A percentile compares a stretch with the other conserved stretches of the same genome.
Conservation (phyloP, 92 coral and sea anemone species). For the Porites cylindrica region DNA sequence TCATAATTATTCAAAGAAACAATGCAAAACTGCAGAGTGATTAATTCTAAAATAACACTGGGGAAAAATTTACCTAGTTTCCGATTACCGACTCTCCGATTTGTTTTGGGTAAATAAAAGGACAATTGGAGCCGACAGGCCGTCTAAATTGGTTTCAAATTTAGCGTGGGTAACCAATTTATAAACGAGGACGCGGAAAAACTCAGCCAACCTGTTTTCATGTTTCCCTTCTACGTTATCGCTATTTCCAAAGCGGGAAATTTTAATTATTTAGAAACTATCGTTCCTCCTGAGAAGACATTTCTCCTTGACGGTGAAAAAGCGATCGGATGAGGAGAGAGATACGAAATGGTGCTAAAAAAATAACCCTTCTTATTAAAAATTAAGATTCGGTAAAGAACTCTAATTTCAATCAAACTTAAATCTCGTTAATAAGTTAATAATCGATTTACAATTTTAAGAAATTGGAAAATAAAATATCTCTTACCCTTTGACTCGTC, state of each 20-base stretch:
- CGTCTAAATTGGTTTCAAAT: slow-evolving; percentile 20
- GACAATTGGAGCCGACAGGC: slow-evolving; percentile 33
- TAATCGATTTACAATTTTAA: background rate
- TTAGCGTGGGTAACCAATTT: slow-evolving; percentile 24
- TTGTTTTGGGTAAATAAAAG: slow-evolving; percentile 19
- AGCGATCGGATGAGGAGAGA: background rate
- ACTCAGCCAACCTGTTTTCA: background rate
- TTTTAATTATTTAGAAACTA: background rate
- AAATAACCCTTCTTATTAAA: slow-evolving; percentile 2
- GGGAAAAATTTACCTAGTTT: slow-evolving; percentile 4
- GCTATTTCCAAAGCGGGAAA: background rate
- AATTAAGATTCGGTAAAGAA: background rate
- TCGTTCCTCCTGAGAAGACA: background rate
- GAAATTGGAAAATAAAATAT: background rate
- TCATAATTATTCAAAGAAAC: background rate
- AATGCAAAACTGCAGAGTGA: background rate
- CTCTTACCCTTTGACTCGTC: background rate
- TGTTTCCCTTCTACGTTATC: background rate
- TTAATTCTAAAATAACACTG: background rate
- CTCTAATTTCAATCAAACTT: background rate
- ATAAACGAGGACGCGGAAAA: background rate
- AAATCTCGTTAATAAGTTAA: background rate
- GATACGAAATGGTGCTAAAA: slow-evolving; percentile 16
- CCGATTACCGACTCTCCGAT: background rate
- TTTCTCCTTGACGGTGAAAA: background rate